These are phyloP conservation scores for Sussaba pulchella DNA, from an alignment of 2,888 invertebrate genomes.

Conservation along the genomic window DNA sequence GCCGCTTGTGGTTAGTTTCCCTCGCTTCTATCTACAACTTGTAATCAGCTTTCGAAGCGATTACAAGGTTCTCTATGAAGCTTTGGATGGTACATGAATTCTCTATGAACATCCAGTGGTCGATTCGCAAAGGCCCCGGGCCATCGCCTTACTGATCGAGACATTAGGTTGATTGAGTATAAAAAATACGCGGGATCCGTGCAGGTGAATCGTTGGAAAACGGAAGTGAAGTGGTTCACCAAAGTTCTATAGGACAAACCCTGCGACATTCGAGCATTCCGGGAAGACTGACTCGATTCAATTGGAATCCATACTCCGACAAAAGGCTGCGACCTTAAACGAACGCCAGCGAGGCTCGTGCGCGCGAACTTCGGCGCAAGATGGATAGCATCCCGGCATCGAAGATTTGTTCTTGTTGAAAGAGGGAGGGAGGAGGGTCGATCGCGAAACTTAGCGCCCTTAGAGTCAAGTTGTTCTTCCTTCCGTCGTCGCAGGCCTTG, in stretches of 20 bases:
- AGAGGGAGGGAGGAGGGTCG: no score
- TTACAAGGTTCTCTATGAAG: not conserved
- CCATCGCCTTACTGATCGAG: no score
- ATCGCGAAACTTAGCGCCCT: not conserved
- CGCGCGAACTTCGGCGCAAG: not conserved
- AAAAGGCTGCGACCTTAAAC: not conserved
- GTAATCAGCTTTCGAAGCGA: constrained; percentile 25
- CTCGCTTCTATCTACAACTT: constrained; percentile 26
- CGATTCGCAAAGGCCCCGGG: not conserved
- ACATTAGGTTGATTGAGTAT: not conserved
- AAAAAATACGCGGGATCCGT: not conserved
- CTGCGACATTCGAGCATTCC: not conserved
- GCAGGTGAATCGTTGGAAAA: no score
- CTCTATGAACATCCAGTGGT: not conserved
- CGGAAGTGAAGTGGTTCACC: not conserved
- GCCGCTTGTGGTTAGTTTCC: constrained; percentile 17
- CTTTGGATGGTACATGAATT: constrained; percentile 10
- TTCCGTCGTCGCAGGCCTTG: not conserved
- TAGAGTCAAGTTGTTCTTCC: no score
- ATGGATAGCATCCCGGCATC: not conserved
- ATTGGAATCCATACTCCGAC: not conserved
- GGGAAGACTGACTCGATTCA: not conserved
- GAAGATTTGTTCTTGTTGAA: not conserved
- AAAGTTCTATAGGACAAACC: not conserved
- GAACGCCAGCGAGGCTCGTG: not conserved